phyloP scores from a whole-genome alignment of 2,888 invertebrate genomes.

The Caenorhabditis panamensis region DNA sequence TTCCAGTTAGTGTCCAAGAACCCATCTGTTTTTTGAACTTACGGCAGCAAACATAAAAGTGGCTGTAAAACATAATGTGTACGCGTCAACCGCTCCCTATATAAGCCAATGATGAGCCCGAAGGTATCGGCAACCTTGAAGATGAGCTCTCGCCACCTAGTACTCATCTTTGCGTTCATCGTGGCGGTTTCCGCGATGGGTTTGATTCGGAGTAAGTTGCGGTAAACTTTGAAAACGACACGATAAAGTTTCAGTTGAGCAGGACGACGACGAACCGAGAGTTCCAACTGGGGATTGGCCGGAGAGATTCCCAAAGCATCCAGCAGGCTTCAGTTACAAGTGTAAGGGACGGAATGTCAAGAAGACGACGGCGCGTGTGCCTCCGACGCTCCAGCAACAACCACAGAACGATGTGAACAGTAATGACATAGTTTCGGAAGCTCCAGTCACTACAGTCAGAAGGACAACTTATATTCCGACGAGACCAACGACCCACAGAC shows the following conservation, averaged over 20 bases:
- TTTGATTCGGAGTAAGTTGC: slow-evolving; percentile 17
- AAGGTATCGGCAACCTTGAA: neutral
- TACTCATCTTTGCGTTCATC: slow-evolving; percentile 6
- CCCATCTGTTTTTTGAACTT: slow-evolving; percentile 10
- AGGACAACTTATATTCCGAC: neutral
- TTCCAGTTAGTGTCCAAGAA: neutral
- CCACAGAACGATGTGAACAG: neutral
- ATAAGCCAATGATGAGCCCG: slow-evolving; percentile 28
- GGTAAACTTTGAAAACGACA: neutral
- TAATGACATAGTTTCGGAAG: neutral
- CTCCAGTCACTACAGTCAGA: neutral
- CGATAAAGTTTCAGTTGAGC: neutral
- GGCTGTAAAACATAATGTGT: slow-evolving; percentile 47
- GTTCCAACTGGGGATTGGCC: slow-evolving; percentile 34
- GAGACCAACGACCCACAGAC: too few species aligned
- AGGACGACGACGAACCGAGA: neutral
- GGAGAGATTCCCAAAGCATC: slow-evolving; percentile 22
- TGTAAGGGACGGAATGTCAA: slow-evolving; percentile 23
- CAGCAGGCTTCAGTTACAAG: slow-evolving; percentile 33
- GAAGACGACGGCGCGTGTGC: neutral
- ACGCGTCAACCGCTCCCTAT: slow-evolving; percentile 28
- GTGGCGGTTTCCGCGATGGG: slow-evolving; percentile 9
- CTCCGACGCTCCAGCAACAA: neutral
- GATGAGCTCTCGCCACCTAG: neutral
- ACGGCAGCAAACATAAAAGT: slow-evolving; percentile 29